A percentile compares a stretch with the other conserved stretches of the same genome.
Conservation (phyloP, 2,113 vertebrate species). For the Ctenodactylus gundi region DNA sequence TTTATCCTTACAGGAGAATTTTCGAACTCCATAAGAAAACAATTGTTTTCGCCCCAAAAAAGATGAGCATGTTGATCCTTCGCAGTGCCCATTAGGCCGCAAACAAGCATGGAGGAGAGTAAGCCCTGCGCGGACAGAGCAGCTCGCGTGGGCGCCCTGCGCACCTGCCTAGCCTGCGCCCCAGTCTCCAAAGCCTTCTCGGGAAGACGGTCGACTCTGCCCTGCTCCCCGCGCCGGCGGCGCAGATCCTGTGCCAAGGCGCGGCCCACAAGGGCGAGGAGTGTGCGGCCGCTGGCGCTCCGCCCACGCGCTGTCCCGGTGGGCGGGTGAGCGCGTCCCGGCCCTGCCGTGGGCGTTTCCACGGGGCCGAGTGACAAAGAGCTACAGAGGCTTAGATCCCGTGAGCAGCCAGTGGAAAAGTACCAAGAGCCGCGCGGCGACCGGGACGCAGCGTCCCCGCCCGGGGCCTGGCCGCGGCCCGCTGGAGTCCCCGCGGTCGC, state of each 20-base stretch:
- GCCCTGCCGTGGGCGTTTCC: slow-evolving; percentile 76
- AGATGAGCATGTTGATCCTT: not conserved
- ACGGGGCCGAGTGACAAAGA: slow-evolving; percentile 67
- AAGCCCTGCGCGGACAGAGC: not conserved
- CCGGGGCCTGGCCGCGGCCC: too few relatives aligned
- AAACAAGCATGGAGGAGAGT: not conserved
- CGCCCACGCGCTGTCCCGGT: slow-evolving; percentile 61
- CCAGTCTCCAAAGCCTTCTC: not conserved
- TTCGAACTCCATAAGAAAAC: not conserved
- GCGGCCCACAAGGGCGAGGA: slow-evolving; percentile 56
- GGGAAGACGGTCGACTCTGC: not conserved
- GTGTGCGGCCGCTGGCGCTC: slow-evolving; percentile 73
- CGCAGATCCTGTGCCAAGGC: too few relatives aligned
- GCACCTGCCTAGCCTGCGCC: not conserved
- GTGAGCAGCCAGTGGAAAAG: slow-evolving; percentile 63
- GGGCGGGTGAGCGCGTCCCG: slow-evolving; percentile 73
- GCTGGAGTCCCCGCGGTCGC: too few relatives aligned
- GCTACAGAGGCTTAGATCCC: slow-evolving; percentile 55
- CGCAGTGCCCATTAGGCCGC: not conserved
- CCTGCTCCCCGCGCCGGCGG: not conserved
- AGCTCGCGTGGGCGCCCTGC: not conserved
- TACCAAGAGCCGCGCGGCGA: slow-evolving; percentile 37
- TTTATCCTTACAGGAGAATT: not conserved
- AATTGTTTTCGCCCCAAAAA: not conserved
- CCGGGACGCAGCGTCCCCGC: too few relatives aligned